Conservation (phyloP, 1,140 invertebrate species). For the Psilanteris sp. region DNA sequence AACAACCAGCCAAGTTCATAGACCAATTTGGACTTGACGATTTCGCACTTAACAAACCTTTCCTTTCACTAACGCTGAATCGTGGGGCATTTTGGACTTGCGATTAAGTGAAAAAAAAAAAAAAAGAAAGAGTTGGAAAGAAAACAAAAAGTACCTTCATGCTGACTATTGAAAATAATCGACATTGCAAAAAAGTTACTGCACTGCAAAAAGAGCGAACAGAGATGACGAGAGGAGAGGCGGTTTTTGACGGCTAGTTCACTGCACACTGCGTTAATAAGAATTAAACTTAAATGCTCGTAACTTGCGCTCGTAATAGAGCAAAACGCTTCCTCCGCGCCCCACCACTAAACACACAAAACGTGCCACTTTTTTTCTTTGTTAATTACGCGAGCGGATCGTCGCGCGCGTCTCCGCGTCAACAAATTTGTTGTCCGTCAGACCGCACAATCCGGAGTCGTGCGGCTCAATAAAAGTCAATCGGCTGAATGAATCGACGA, state of each 20-base stretch:
- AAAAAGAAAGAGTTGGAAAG: neutral
- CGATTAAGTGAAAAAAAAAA: no score
- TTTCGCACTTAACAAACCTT: no score
- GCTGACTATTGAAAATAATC: neutral
- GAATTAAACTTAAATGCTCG: constrained; percentile 58
- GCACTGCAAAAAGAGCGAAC: neutral
- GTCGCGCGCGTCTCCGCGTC: constrained; percentile 3
- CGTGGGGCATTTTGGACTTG: no score
- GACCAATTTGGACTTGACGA: no score
- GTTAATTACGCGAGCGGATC: constrained; percentile 25
- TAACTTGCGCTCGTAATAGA: constrained; percentile 44
- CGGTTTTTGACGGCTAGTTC: constrained; percentile 36
- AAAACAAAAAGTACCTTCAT: constrained; percentile 3
- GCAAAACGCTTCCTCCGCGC: constrained; percentile 38
- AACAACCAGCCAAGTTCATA: no score
- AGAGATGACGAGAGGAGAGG: neutral
- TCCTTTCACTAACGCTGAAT: no score
- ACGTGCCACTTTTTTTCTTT: constrained; percentile 37
- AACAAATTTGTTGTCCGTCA: constrained; percentile 42
- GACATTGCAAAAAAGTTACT: neutral
- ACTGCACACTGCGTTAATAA: constrained; percentile 47
- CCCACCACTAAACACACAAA: constrained; percentile 32
- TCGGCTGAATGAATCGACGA: constrained; percentile 18
- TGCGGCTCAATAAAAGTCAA: constrained; percentile 35
- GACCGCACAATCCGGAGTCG: constrained; percentile 9